Conservation (phyloP, 2,113 vertebrate species). For the Hiodon alosoides region DNA sequence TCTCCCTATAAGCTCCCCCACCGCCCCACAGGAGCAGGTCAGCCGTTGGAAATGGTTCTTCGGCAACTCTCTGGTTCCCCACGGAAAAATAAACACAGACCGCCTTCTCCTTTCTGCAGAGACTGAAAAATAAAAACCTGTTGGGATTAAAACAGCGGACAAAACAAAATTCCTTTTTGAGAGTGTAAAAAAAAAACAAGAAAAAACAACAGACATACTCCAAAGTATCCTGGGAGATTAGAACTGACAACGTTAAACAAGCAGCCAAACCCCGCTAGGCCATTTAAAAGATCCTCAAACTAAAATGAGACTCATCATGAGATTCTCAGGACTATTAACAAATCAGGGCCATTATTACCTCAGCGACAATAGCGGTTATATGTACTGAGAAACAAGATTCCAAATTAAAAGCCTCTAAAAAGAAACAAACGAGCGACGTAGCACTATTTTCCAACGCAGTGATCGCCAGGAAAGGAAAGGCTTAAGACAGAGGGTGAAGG, state of each 20-base stretch:
- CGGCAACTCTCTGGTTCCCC: slow-evolving; percentile 9
- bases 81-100: slow-evolving; percentile 4
- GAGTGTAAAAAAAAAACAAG: neutral
- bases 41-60: neutral
- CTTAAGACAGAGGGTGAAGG: neutral
- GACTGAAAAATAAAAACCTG: neutral
- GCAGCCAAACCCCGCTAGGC: neutral
- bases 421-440: neutral
- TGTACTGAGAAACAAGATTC: neutral
- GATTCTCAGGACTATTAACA: neutral
- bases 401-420: neutral
- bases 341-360: neutral
- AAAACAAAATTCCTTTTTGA: slow-evolving; percentile 1
- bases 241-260: neutral
- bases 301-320: neutral
- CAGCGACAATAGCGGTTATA: neutral
- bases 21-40: neutral
- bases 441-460: neutral
- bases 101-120: neutral
- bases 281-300: neutral
- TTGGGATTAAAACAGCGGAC: neutral
- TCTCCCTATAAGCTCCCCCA: neutral
- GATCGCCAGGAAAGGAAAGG: neutral
- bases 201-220: neutral
- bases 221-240: neutral